These are phyloP conservation scores for Lamprologus callipterus DNA, from an alignment of 2,113 vertebrate genomes.

Conservation along the genomic window DNA sequence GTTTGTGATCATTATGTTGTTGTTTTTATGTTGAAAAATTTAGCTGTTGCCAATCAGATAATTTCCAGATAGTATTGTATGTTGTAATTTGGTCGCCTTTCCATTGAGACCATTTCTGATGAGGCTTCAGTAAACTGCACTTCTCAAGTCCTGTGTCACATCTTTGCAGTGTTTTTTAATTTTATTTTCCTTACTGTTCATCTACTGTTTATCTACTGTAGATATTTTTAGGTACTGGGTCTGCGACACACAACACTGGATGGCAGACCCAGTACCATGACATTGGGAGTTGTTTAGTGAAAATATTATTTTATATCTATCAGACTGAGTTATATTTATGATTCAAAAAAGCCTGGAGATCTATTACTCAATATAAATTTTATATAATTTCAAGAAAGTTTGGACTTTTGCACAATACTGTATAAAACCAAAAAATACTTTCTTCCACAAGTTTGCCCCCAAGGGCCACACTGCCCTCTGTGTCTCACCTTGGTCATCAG, in stretches of 20 bases:
- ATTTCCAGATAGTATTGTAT: neutral
- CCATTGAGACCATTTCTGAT: neutral
- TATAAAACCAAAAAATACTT: neutral
- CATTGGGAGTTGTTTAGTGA: neutral
- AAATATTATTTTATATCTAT: neutral
- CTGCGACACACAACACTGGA: neutral
- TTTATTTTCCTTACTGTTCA: neutral
- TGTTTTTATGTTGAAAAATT: neutral
- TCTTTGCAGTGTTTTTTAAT: neutral
- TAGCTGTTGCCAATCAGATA: neutral
- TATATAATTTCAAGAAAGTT: neutral
- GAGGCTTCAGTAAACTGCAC: neutral
- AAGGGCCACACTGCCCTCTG: neutral
- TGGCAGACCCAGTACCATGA: neutral
- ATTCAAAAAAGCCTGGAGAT: neutral
- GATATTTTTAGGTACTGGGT: neutral
- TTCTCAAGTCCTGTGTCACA: neutral
- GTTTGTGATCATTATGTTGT: neutral
- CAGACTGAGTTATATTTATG: neutral
- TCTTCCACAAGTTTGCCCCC: neutral
- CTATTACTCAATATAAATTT: neutral
- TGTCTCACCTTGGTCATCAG: constrained; percentile 11
- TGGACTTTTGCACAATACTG: neutral
- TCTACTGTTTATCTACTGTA: neutral
- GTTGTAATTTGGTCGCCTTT: neutral